Evolutionary conservation across 2,797 vertebrate species (phyloP).

Genomic region (Phataginus tetradactyla): DNA sequence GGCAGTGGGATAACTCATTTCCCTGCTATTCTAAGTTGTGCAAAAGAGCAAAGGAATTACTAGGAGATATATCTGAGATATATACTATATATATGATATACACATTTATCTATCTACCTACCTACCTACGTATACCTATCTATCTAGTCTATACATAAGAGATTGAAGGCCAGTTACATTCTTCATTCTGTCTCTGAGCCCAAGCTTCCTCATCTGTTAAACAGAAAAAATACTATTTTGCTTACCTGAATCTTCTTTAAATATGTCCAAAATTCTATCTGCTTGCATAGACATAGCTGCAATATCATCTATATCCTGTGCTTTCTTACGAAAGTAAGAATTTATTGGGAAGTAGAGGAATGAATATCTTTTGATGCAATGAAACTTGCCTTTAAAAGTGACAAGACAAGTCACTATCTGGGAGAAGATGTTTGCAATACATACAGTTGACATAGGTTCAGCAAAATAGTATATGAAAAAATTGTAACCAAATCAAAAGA

Average conservation of each 20-base stretch:
- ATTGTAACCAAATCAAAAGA: not conserved
- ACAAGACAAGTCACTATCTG: not conserved
- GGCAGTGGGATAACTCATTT: not conserved
- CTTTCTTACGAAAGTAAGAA: not conserved
- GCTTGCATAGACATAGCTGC: not conserved
- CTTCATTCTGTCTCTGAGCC: not conserved
- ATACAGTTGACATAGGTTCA: not conserved
- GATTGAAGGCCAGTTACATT: not conserved
- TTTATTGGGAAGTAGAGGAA: not conserved
- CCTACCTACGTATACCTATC: no score
- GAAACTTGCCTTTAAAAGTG: not conserved
- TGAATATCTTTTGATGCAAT: not conserved
- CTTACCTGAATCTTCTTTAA: not conserved
- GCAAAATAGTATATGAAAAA: not conserved
- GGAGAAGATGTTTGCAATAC: not conserved
- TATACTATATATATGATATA: not conserved
- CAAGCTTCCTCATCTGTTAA: not conserved
- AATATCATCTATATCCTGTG: not conserved
- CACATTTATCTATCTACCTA: not conserved
- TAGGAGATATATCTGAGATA: not conserved
- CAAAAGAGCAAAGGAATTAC: not conserved
- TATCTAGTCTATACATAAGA: no score
- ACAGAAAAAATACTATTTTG: not conserved
- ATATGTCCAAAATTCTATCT: not conserved
- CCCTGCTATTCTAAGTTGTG: not conserved